A percentile compares a stretch with the other conserved stretches of the same genome.
Evolutionary conservation across 2,888 invertebrate species (phyloP).

Genomic region (Graphium colonna): DNA sequence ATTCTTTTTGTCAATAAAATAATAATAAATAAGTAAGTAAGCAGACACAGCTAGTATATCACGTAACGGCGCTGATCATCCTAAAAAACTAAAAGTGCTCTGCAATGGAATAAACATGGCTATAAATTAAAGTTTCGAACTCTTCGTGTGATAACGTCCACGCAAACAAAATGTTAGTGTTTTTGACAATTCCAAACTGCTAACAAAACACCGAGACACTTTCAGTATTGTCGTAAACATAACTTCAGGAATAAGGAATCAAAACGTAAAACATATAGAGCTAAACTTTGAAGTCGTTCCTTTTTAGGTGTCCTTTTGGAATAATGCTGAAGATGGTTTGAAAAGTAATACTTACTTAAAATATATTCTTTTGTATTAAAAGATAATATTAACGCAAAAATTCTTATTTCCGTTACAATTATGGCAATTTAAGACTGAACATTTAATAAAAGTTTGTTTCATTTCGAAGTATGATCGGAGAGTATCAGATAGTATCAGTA

Average conservation of each 20-base stretch:
- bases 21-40: too few relatives aligned
- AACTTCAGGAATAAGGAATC: conserved; percentile 25
- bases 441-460: conserved; percentile 15
- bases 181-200: not conserved
- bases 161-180: not conserved
- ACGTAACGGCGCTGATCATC: too few relatives aligned
- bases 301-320: too few relatives aligned
- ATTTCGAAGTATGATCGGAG: conserved; percentile 23
- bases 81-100: too few relatives aligned
- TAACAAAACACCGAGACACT: not conserved
- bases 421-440: not conserved
- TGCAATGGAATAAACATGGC: not conserved
- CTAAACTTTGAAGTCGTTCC: too few relatives aligned
- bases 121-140: not conserved
- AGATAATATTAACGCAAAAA: not conserved
- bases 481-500: conserved; percentile 29
- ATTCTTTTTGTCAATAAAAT: too few relatives aligned
- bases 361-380: too few relatives aligned
- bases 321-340: too few relatives aligned
- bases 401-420: not conserved
- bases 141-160: not conserved
- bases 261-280: too few relatives aligned
- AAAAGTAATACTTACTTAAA: too few relatives aligned
- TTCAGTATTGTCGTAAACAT: conserved; percentile 1
- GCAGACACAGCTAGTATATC: too few relatives aligned